Conservation (phyloP, 2,113 vertebrate species). For the Chionis minor region DNA sequence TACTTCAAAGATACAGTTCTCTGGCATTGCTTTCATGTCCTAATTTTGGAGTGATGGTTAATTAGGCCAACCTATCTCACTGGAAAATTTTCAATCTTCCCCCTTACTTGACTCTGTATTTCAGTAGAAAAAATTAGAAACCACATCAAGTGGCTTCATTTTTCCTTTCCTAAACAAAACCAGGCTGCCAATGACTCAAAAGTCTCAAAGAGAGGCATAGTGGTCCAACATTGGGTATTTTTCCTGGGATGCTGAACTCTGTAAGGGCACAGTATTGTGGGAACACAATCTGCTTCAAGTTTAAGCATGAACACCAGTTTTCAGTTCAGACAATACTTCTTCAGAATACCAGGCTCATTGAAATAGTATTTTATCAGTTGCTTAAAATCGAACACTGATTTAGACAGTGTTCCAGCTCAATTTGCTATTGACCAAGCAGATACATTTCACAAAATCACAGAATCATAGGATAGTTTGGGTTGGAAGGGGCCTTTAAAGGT, state of each 20-base stretch:
- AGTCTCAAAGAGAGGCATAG: not conserved
- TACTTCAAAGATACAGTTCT: not conserved
- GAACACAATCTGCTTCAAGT: not conserved
- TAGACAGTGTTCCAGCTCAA: not conserved
- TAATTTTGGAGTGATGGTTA: not conserved
- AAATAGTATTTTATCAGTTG: slow-evolving; percentile 37
- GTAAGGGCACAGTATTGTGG: not conserved
- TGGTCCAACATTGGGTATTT: not conserved
- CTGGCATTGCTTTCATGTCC: not conserved
- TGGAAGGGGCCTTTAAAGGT: not conserved
- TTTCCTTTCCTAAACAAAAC: slow-evolving; percentile 25
- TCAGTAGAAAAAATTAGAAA: not conserved
- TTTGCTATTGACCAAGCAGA: not conserved
- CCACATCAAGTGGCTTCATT: not conserved
- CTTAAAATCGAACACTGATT: not conserved
- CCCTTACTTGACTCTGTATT: not conserved
- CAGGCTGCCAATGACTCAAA: not conserved
- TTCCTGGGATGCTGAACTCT: not conserved
- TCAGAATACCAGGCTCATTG: not conserved
- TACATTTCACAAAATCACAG: not conserved
- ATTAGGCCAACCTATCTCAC: not conserved
- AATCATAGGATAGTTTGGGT: not conserved
- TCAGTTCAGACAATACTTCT: not conserved
- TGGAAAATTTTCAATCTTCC: not conserved
- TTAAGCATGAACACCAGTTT: not conserved